Base-by-base conservation (phyloP, 1,140 invertebrate species). In the Leguminivora glycinivorella region DNA sequence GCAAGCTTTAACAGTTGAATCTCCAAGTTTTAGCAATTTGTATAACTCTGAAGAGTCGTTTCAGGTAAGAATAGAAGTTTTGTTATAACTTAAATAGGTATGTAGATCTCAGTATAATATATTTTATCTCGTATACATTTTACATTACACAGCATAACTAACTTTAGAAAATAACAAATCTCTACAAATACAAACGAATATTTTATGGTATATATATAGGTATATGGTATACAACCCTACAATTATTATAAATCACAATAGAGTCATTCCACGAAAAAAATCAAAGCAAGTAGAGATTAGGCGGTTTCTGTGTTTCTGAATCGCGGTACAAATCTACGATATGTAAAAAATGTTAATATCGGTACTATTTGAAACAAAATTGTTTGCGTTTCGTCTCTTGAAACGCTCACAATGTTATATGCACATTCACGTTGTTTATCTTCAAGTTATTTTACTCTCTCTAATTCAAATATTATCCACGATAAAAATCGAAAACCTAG, bases 21-120 rank as follows among this genome's bases (percentile, higher is more conserved):
- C 58, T 63, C 58, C 58, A 63, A 63, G 58, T 63, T 63, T 63
- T 29, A 63, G 58, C 58, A 63, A 63, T 63, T 63, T 63, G 58
- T 34, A 63, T 63, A 29, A 31, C 29, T 31, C 58, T 56, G 24
- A 25, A 40, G 38, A 40, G 38, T 52, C 17, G 47, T 52, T 52
- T 52, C 47, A 52, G 47, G 47, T 52, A 52, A 22, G 47, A 52
- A 52, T 52, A 6, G 17, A 22, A 43, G 40, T 43, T 17, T 43
- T 12, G 40, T 17, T 43, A 43, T 43, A 43, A 43, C n/a, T n/a
- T n/a, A n/a, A n/a, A n/a, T n/a, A n/a, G n/a, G 17, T 43, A n/a
- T 43, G 14, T 43, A 43, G 4, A 17, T 5, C 14, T 17, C n/a
- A 38, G n/a, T n/a, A n/a, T n/a, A n/a, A n/a, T n/a, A n/a, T n/a